A percentile compares a stretch with the other conserved stretches of the same genome.
Conservation (phyloP, 1,140 invertebrate species). For the Drosophila mauritiana region DNA sequence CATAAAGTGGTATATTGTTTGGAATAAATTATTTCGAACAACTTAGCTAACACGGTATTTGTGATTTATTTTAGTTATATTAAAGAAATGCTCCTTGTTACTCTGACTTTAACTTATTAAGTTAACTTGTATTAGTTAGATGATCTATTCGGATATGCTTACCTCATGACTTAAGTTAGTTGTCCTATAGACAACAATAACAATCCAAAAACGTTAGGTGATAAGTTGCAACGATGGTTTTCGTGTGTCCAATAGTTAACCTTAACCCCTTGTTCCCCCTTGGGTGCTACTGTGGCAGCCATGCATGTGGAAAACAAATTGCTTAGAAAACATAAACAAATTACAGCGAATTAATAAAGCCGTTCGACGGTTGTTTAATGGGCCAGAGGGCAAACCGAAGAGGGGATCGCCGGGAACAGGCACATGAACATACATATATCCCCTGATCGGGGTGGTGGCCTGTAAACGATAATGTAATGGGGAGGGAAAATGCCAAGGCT, state of each 20-base stretch:
- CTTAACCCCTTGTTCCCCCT: slow-evolving; percentile 33
- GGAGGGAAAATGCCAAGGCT: slow-evolving; percentile 19
- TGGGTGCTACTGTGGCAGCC: slow-evolving; percentile 15
- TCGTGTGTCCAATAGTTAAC: slow-evolving; percentile 5
- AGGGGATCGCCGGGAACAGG: slow-evolving; percentile 3
- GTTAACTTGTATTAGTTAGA: no score
- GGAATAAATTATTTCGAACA: neutral
- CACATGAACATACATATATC: neutral
- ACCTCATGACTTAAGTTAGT: no score
- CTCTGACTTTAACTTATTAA: neutral
- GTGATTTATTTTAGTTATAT: neutral
- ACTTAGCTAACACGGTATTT: neutral
- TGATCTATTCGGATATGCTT: no score
- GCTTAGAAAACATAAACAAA: slow-evolving; percentile 77
- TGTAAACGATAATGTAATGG: slow-evolving; percentile 71
- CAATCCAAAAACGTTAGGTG: neutral
- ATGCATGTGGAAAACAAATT: slow-evolving; percentile 54
- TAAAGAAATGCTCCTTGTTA: neutral
- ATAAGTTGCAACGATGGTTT: slow-evolving; percentile 17
- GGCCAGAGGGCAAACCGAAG: slow-evolving; percentile 35
- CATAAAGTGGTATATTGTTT: neutral
- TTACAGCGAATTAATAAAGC: slow-evolving; percentile 75
- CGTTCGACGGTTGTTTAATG: slow-evolving; percentile 56
- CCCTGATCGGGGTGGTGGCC: slow-evolving; percentile 38
- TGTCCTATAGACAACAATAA: no score